Evolutionary conservation across 2,113 vertebrate species (phyloP).

Genomic region (Platysternon megacephalum): DNA sequence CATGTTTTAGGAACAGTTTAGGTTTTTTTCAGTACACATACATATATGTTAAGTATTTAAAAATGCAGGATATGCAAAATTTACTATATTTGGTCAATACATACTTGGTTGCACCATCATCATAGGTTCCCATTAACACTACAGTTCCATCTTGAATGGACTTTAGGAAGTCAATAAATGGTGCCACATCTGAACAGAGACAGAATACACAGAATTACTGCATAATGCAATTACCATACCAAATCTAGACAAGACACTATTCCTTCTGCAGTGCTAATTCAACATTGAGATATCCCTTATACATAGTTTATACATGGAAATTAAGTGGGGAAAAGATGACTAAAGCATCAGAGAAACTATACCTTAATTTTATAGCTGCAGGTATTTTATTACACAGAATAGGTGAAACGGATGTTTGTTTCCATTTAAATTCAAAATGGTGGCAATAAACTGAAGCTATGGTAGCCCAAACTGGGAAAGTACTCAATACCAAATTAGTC

Average conservation of each 20-base stretch:
- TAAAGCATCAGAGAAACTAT: neutral
- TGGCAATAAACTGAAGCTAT: neutral
- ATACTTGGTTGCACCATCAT: conserved; percentile 94
- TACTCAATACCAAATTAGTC: neutral
- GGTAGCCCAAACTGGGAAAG: neutral
- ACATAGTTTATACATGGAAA: neutral
- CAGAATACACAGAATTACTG: neutral
- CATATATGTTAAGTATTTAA: neutral
- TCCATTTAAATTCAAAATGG: neutral
- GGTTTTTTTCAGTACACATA: neutral
- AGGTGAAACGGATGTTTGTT: neutral
- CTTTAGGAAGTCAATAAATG: conserved; percentile 91
- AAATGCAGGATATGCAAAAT: neutral
- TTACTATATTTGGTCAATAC: conserved; percentile 44
- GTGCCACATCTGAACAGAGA: conserved; percentile 85
- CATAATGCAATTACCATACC: neutral
- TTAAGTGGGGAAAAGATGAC: neutral
- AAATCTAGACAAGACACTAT: neutral
- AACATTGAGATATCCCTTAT: neutral
- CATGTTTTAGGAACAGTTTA: neutral
- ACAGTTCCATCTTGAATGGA: conserved; percentile 89
- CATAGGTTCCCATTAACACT: conserved; percentile 94
- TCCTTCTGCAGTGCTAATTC: neutral
- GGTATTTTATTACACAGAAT: too few relatives aligned
- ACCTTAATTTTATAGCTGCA: neutral